Evolutionary conservation across 2,113 vertebrate species (phyloP), one percentile per base, ranked within the genome.

Genomic region (Neogobius melanostomus): DNA sequence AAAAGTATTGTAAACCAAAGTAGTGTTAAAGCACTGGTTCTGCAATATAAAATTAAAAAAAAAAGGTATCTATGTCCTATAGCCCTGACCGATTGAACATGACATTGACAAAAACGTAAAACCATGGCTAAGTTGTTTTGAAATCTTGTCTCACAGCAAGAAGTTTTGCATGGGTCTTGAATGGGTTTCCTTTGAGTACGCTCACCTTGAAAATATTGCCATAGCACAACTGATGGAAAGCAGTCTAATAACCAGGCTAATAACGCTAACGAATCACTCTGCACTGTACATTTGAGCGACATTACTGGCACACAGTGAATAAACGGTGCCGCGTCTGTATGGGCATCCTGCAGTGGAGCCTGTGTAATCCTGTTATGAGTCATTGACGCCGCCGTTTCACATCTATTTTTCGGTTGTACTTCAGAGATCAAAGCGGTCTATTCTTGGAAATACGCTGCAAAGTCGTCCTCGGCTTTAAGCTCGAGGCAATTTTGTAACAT

Each of bases 361-460:
- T 4, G 12, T 43, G 14, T 44, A n/a, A 61, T 61, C 57, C 57
- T 44, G 36, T 44, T 44, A n/a, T 61, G 57, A 43, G 14, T 61
- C 57, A 60, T 8, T 14, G 21, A 60, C 36, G 36, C 14, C 14
- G 57, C 36, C 4, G 14, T 14, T 42, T 60, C 17, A 57, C 10
- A 61, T 61, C 57, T 61, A 21, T 57, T 57, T 57, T 57, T 57
- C 54, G 42, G 17, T 42, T 57, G 6, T 21, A 12, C 54, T 36
- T 10, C 28, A 7, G 17, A 47, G 54, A 57, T 57, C 54, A 57
- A 57, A 57, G 54, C 17, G 11, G 11, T 14, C 54, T 57, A 57
- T 57, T 57, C 54, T 57, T 57, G 36, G 54, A 57, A 42, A 12
- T 12, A 8, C 5, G 0, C 11, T 14, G 28, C 12, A 11, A 53